phyloP scores from a whole-genome alignment of 2,113 vertebrate species.

The Malurus alboscapulatus region DNA sequence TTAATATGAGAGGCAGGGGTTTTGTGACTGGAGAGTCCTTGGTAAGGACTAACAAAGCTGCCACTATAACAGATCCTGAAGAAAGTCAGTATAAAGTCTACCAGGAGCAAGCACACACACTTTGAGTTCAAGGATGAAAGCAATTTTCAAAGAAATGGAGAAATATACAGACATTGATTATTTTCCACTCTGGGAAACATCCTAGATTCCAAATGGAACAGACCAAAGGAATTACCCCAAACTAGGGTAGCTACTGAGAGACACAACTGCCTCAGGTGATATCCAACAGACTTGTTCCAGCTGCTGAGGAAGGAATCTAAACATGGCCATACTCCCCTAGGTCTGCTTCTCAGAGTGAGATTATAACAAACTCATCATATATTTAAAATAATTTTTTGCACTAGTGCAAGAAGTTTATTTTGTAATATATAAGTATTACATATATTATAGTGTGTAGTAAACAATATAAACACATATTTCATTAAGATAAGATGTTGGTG shows the following conservation, averaged over 20 bases:
- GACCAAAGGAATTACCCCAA: background rate
- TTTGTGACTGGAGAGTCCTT: background rate
- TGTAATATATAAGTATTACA: background rate
- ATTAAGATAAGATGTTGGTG: background rate
- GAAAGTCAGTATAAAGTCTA: background rate
- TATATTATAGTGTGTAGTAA: accelerated
- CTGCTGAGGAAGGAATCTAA: background rate
- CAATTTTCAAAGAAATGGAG: background rate
- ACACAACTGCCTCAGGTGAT: accelerated
- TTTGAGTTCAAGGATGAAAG: background rate
- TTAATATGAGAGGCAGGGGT: background rate
- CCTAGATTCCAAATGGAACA: background rate
- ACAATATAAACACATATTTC: background rate
- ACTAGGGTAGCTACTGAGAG: background rate
- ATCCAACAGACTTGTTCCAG: background rate
- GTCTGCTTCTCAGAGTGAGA: background rate
- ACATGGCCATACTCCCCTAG: background rate
- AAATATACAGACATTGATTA: background rate
- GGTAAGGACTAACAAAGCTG: background rate
- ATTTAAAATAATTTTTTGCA: background rate
- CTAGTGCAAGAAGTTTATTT: background rate
- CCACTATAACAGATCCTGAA: background rate
- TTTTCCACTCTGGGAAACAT: background rate
- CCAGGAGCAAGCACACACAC: background rate
- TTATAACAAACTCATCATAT: background rate